Base-by-base conservation (phyloP, 2,797 vertebrate genomes). In the Notolabrus celidotus region DNA sequence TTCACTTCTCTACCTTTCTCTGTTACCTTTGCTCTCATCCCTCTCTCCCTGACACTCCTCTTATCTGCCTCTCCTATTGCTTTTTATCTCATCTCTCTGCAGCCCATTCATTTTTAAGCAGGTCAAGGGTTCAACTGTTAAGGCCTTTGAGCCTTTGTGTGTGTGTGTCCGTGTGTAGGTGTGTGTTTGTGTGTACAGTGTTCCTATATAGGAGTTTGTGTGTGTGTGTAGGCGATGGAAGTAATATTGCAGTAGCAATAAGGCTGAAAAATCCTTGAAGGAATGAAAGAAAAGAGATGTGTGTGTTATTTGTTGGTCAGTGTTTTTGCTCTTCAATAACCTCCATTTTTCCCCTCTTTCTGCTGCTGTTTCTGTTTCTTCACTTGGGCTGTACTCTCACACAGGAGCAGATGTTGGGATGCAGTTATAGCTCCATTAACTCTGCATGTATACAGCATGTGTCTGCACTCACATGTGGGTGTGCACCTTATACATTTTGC, bases 51-150 rank as follows among this genome's bases (percentile, higher is more conserved):
- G 49, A 52, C 64, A 69, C 76, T 50, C 50, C 57, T 79, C 63
- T 54, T 71, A 77, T 82, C 68, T 80, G 34, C 65, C 49, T 57
- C 50, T 75, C 33, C 79, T 85, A 88, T 88, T 84, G 81, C 80
- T 80, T 89, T 84, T 80, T 56, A 51, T 86, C 68, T 90, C 85
- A 80, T 91, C 71, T 83, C 71, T 83, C 77, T 67, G n/a, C 64
- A 73, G 62, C 78, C 71, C 88, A 88, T 90, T 74, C 77, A 92
- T 92, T 90, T 91, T 90, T 91, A 77, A 92, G 53, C 76, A 87
- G 89, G 89, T 90, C 86, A 90, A 72, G 71, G 61, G 89, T 86
- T 86, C 72, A 74, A 31, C 67, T 76, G 64, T 72, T 85, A 73
- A 73, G 75, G 23, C 34, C 49, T 86, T 77, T 76, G 79, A 84